These are phyloP conservation scores for Zonitis immaculata DNA, from an alignment of 2,888 invertebrate species.

Conservation along the genomic window DNA sequence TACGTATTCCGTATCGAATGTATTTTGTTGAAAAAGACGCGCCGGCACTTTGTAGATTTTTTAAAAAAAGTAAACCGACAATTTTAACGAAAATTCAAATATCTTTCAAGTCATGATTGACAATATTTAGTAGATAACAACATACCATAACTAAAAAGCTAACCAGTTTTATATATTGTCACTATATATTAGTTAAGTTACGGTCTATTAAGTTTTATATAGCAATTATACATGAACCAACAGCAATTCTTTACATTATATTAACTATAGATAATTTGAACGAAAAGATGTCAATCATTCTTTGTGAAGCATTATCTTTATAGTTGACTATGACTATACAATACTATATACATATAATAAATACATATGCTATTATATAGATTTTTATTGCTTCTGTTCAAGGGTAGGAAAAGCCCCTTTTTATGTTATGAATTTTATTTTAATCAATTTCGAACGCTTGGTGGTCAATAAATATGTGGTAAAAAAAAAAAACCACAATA, in stretches of 20 bases:
- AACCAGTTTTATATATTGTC: background rate
- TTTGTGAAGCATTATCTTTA: background rate
- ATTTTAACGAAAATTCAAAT: background rate
- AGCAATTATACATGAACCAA: background rate
- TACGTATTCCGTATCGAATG: background rate
- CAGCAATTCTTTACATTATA: background rate
- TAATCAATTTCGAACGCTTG: conserved; percentile 2
- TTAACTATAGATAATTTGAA: background rate
- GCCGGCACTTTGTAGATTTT: background rate
- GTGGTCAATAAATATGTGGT: background rate
- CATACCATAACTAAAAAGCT: background rate
- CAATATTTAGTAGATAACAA: conserved; percentile 1
- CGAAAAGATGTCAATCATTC: background rate
- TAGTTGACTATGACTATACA: too few relatives aligned
- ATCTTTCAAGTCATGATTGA: background rate
- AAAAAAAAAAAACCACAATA: background rate
- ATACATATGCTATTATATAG: background rate
- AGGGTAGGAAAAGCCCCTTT: background rate
- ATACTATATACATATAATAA: too few relatives aligned
- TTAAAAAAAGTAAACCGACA: background rate
- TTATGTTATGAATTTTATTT: background rate
- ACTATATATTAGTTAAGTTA: background rate
- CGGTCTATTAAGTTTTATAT: background rate
- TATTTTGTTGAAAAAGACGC: background rate
- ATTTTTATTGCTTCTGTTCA: background rate